Evolutionary conservation across 2,888 invertebrate genomes (phyloP).

Genomic region (Teleogryllus oceanicus): DNA sequence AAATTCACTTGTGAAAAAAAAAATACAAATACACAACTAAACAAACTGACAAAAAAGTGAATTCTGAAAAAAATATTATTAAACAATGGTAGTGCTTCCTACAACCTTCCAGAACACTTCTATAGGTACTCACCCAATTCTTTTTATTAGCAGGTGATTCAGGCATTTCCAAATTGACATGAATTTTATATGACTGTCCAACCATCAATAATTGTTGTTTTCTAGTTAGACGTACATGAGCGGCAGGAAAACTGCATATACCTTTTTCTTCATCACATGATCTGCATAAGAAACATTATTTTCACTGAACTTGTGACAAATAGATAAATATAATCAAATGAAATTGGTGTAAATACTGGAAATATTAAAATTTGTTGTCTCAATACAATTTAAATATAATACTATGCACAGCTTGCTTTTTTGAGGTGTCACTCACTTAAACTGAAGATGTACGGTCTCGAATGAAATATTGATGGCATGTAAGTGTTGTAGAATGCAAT

Average conservation of each 20-base stretch:
- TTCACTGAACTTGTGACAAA: too few relatives aligned
- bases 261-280: constrained; percentile 69
- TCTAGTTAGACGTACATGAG: constrained; percentile 77
- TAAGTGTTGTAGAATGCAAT: constrained; percentile 87
- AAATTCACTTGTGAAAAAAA: constrained; percentile 35
- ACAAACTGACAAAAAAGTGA: too few relatives aligned
- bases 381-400: too few relatives aligned
- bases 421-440: constrained; percentile 64
- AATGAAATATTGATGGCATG: constrained; percentile 82
- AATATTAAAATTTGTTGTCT: not conserved
- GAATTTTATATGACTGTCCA: constrained; percentile 84
- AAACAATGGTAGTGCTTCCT: too few relatives aligned
- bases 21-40: constrained; percentile 27
- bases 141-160: constrained; percentile 83
- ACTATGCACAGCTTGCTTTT: not conserved
- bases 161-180: constrained; percentile 82
- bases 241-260: constrained; percentile 81
- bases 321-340: constrained; percentile 36
- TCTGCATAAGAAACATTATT: constrained; percentile 47
- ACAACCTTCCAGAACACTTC: too few relatives aligned
- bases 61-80: too few relatives aligned
- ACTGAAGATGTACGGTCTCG: constrained; percentile 82
- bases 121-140: constrained; percentile 56
- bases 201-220: constrained; percentile 74
- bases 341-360: constrained; percentile 37